Conservation (phyloP, 2,888 invertebrate genomes). For the Sinodicranocentrus sp. region DNA sequence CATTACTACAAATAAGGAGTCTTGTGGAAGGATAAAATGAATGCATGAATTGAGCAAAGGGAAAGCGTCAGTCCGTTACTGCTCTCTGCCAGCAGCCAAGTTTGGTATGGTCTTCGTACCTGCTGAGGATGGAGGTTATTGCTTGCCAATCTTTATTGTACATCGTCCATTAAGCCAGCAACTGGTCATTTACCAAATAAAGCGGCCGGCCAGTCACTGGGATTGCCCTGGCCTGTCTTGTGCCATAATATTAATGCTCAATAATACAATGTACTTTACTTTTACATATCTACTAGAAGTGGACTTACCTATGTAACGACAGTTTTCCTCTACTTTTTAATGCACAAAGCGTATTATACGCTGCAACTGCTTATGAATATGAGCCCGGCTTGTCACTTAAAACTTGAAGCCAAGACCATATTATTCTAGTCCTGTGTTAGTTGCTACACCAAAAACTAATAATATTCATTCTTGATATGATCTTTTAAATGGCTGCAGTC, state of each 20-base stretch:
- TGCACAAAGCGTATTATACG: too few relatives aligned
- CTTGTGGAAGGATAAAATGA: neutral
- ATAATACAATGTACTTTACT: neutral
- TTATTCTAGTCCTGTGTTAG: too few relatives aligned
- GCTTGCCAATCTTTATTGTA: constrained; percentile 31
- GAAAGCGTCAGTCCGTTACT: constrained; percentile 38
- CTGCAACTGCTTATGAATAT: too few relatives aligned
- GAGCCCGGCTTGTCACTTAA: too few relatives aligned
- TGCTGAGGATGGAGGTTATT: constrained; percentile 29
- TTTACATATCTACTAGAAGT: neutral
- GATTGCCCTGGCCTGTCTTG: constrained; percentile 14
- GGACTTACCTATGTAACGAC: too few relatives aligned
- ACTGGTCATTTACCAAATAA: constrained; percentile 39
- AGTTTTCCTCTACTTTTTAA: too few relatives aligned
- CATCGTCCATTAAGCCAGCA: constrained; percentile 12
- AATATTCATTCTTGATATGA: too few relatives aligned
- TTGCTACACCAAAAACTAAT: too few relatives aligned
- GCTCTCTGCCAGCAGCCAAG: constrained; percentile 24
- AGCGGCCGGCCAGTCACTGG: constrained; percentile 19
- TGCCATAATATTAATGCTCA: constrained; percentile 22
- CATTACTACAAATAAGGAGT: constrained; percentile 29
- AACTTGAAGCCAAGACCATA: too few relatives aligned
- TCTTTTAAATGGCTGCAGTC: too few relatives aligned
- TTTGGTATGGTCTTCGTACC: constrained; percentile 33
- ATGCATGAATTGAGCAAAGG: neutral